Conservation (phyloP, 2,113 vertebrate genomes). For the Ophiodon elongatus region DNA sequence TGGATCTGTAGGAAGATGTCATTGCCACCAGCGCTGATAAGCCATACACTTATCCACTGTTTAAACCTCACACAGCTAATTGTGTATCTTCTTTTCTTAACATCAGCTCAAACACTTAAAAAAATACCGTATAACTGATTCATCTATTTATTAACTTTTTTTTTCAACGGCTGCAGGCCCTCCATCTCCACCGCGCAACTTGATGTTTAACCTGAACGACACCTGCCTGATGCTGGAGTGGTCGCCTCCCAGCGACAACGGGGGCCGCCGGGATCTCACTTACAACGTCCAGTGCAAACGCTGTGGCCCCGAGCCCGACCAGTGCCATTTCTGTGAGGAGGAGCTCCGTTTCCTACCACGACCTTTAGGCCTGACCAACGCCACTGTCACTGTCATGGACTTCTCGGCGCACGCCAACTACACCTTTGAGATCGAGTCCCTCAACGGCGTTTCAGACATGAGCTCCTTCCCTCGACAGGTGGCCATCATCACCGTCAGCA, state of each 20-base stretch:
- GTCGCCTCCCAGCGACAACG: slow-evolving; percentile 93
- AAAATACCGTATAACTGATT: background rate
- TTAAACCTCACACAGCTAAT: background rate
- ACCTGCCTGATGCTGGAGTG: slow-evolving; percentile 94
- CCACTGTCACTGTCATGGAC: slow-evolving; percentile 90
- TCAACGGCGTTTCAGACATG: slow-evolving; percentile 92
- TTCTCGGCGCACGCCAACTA: slow-evolving; percentile 94
- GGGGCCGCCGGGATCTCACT: slow-evolving; percentile 93
- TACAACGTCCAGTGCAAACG: slow-evolving; percentile 94
- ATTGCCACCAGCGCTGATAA: background rate
- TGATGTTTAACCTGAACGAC: slow-evolving; percentile 94
- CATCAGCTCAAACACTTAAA: background rate
- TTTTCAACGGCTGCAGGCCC: slow-evolving; percentile 81
- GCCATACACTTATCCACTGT: background rate
- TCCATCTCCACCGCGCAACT: slow-evolving; percentile 88
- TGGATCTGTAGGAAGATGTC: background rate
- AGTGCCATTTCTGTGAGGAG: slow-evolving; percentile 91
- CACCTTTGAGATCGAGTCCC: slow-evolving; percentile 95
- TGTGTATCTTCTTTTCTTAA: background rate
- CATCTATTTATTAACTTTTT: background rate
- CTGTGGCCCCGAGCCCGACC: slow-evolving; percentile 86
- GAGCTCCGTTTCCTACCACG: slow-evolving; percentile 93
- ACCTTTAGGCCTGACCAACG: slow-evolving; percentile 89
- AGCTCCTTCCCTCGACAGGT: slow-evolving; percentile 91
- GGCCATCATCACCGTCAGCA: slow-evolving; percentile 91